phyloP scores from a whole-genome alignment of 2,113 vertebrate genomes.

The Ophiodon elongatus region DNA sequence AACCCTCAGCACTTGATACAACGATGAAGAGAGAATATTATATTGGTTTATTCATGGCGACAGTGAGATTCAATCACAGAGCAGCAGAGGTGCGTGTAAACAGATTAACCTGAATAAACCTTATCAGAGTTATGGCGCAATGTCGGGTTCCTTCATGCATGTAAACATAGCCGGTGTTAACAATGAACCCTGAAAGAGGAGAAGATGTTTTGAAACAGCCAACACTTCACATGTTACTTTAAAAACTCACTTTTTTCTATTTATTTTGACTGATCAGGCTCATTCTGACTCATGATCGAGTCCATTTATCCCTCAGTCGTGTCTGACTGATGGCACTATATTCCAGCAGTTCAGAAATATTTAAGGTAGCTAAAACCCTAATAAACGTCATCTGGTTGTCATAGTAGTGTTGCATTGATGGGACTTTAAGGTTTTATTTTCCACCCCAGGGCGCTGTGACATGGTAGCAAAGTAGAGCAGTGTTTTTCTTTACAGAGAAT shows the following conservation, averaged over 20 bases:
- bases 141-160: neutral
- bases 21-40: neutral
- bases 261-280: slow-evolving; percentile 59
- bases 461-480: neutral
- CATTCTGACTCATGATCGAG: slow-evolving; percentile 45
- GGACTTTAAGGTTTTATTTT: slow-evolving; percentile 41
- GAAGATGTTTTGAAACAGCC: slow-evolving; percentile 7
- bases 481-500: slow-evolving; percentile 44
- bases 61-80: slow-evolving; percentile 26
- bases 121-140: neutral
- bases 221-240: slow-evolving; percentile 26
- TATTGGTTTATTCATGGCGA: slow-evolving; percentile 7
- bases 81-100: slow-evolving; percentile 15
- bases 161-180: neutral
- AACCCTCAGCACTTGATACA: neutral
- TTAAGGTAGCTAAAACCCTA: slow-evolving; percentile 29
- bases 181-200: neutral
- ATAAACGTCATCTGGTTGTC: slow-evolving; percentile 55
- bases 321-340: slow-evolving; percentile 58
- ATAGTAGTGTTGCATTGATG: neutral
- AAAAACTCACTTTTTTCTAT: slow-evolving; percentile 20
- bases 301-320: slow-evolving; percentile 59
- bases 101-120: slow-evolving; percentile 31
- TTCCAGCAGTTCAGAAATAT: slow-evolving; percentile 9
- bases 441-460: slow-evolving; percentile 6